Evolutionary conservation across 2,113 vertebrate species (phyloP), one percentile per base, ranked within the genome.

Genomic region (Antechinus flavipes): DNA sequence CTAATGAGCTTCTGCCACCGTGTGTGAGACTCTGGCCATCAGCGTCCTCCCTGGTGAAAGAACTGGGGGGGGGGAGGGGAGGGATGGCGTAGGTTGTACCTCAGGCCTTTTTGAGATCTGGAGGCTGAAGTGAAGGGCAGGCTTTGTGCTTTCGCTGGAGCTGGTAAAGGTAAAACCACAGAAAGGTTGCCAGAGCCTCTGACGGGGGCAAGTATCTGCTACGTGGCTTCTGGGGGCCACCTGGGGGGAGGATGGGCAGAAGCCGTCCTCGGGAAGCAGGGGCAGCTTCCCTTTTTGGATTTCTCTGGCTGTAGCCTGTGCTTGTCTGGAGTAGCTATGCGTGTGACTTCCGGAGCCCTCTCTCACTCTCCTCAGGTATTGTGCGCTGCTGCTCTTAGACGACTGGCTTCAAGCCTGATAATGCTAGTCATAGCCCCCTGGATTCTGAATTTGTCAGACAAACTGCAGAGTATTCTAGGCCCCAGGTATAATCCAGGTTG

Each of bases 391-490:
- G 42, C 54, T 93, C 53, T 95, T 58, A 2, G 30, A 46, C 49
- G 54, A 30, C 54, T 58, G 56, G 54, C 56, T 92, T 96, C 53
- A 42, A 0, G 91, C 19, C 25, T 93, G 35, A 89, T 89, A 54
- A 89, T 89, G 76, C 47, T 58, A 95, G 50, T 94, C 92, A 68
- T 90, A 94, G 90, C 49, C 54, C 89, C 49, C 49, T 89, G 90
- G 95, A 30, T 94, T 96, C 94, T n/a, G 93, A 50, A 95, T 91
- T 92, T 58, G 8, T 26, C 56, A 58, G 56, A 26, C 93, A 35
- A 95, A 49, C 89, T 93, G 46, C 61, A 93, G 54, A 47, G 93
- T 90, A 61, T 95, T 93, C 4, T 91, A 24, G 54, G 93, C 14
- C 52, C 55, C 84, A 84, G 68, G 94, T 22, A 23, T 96, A 76